phyloP scores from a whole-genome alignment of 2,888 invertebrate genomes.

The Himalopsyche kuldschensis region DNA sequence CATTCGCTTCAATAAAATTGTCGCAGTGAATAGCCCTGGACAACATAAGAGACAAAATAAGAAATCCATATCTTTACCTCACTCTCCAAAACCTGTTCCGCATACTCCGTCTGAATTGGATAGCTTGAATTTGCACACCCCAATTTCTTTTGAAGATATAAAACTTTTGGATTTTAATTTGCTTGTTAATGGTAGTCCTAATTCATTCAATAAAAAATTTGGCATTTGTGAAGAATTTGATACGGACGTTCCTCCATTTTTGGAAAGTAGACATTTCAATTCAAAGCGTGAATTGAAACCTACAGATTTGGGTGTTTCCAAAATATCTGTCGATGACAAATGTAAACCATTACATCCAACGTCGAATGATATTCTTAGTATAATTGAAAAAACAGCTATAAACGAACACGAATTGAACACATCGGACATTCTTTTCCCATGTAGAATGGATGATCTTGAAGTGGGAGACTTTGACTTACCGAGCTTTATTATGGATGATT shows the following conservation, averaged over 20 bases:
- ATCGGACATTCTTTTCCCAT: constrained; percentile 16
- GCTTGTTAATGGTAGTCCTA: constrained; percentile 23
- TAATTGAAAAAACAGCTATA: constrained; percentile 10
- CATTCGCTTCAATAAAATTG: constrained; percentile 9
- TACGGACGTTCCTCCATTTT: neutral
- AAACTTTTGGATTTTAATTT: constrained; percentile 26
- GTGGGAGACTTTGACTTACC: constrained; percentile 29
- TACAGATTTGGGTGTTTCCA: neutral
- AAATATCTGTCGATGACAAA: neutral
- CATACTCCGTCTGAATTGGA: neutral
- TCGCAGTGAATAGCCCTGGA: constrained; percentile 39
- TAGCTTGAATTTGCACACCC: constrained; percentile 19
- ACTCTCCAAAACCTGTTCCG: constrained; percentile 25
- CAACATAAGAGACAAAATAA: constrained; percentile 29
- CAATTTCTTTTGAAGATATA: constrained; percentile 34
- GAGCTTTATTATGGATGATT: constrained; percentile 29
- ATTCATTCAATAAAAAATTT: constrained; percentile 29
- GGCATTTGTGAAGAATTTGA: constrained; percentile 23
- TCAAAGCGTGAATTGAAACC: constrained; percentile 7
- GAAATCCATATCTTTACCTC: constrained; percentile 34
- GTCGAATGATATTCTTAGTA: constrained; percentile 3
- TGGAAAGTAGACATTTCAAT: constrained; percentile 5
- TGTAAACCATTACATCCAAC: neutral
- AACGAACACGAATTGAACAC: constrained; percentile 23
- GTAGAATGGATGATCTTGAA: constrained; percentile 18